phyloP scores from a whole-genome alignment of 2,888 invertebrate species.

The Lydus trimaculatus region DNA sequence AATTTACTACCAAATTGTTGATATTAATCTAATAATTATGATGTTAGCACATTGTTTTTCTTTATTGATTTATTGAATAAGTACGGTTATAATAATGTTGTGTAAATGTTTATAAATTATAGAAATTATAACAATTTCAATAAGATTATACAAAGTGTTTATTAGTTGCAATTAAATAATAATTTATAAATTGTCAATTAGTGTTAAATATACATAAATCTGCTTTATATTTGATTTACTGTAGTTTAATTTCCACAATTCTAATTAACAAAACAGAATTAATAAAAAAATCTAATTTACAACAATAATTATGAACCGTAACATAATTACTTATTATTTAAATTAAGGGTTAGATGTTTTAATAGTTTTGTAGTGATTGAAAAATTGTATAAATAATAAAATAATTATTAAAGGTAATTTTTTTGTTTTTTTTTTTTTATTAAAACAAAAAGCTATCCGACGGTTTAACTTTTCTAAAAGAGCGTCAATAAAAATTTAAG shows the following conservation, averaged over 20 bases:
- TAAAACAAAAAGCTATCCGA: too few species aligned
- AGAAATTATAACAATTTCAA: background rate
- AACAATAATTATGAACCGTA: too few species aligned
- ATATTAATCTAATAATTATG: constrained; percentile 45
- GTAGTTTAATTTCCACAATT: background rate
- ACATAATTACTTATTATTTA: too few species aligned
- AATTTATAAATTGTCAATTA: background rate
- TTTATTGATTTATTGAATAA: constrained; percentile 35
- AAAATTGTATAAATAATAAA: too few species aligned
- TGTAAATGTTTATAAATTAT: constrained; percentile 33
- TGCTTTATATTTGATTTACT: background rate
- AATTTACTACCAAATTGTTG: constrained; percentile 18
- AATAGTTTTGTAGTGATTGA: too few species aligned
- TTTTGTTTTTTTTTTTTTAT: too few species aligned
- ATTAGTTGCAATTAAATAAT: background rate
- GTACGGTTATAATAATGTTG: constrained; percentile 32
- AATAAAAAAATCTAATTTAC: too few species aligned
- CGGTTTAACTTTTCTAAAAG: too few species aligned
- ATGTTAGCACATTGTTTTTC: constrained; percentile 37
- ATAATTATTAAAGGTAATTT: too few species aligned
- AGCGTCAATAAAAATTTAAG: too few species aligned
- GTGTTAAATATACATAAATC: background rate
- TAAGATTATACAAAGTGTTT: background rate
- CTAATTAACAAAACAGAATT: background rate
- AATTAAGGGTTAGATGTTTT: too few species aligned